phyloP scores from a whole-genome alignment of 2,888 invertebrate genomes.

The Hydroisotoma schaefferi region DNA sequence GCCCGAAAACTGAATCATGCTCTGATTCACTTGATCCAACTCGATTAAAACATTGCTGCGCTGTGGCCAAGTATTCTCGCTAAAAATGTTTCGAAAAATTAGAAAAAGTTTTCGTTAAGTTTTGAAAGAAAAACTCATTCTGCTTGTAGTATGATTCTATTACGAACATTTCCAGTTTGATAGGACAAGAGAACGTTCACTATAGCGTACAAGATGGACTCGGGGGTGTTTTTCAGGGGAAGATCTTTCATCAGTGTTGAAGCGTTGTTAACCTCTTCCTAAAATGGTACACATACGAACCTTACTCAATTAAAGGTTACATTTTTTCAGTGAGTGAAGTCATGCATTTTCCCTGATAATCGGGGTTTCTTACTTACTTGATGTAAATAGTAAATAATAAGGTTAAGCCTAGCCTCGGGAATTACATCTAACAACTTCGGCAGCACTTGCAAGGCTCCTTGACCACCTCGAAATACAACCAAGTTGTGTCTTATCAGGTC shows the following conservation, averaged over 20 bases:
- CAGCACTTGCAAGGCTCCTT: constrained; percentile 87
- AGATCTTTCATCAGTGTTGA: constrained; percentile 82
- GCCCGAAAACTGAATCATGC: constrained; percentile 94
- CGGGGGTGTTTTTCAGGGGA: constrained; percentile 89
- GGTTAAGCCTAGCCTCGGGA: constrained; percentile 91
- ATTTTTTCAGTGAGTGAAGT: constrained; percentile 24
- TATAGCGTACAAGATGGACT: constrained; percentile 94
- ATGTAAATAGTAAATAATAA: constrained; percentile 89
- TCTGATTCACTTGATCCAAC: constrained; percentile 96
- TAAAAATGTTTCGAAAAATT: constrained; percentile 53
- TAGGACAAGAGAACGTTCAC: constrained; percentile 92
- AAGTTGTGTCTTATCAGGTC: constrained; percentile 92
- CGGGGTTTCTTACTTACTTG: constrained; percentile 58
- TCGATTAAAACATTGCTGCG: constrained; percentile 92
- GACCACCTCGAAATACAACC: constrained; percentile 90
- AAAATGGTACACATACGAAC: neutral
- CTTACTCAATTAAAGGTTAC: neutral
- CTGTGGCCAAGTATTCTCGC: constrained; percentile 90
- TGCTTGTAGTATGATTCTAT: too few species aligned
- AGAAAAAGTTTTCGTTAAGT: neutral
- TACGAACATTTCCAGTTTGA: constrained; percentile 80
- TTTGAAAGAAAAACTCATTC: neutral
- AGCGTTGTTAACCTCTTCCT: constrained; percentile 81
- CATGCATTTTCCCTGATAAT: too few species aligned
- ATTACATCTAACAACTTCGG: constrained; percentile 91